Percentiles rank a stretch among this genome's conserved stretches.
These are phyloP conservation scores for Rotaria sp. DNA, from an alignment of 2,888 invertebrate species.

Conservation along the genomic window DNA sequence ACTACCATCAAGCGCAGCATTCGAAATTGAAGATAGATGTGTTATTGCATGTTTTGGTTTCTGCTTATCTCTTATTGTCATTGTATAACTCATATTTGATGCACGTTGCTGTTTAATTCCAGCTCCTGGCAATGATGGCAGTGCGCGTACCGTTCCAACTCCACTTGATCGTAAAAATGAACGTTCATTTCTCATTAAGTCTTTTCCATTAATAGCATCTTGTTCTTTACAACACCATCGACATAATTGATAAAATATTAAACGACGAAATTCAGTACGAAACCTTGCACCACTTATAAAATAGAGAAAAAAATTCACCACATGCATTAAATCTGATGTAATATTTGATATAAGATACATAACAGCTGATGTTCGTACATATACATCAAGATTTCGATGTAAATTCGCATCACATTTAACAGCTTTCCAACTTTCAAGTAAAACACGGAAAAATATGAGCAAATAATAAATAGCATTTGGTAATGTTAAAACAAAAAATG, in stretches of 20 bases:
- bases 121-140: background rate
- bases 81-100: background rate
- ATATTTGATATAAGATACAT: slow-evolving; percentile 9
- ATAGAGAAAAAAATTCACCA: slow-evolving; percentile 34
- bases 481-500: slow-evolving; percentile 15
- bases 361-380: slow-evolving; percentile 6
- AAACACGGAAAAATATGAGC: background rate
- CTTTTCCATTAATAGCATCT: background rate
- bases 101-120: background rate
- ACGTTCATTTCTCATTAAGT: background rate
- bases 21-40: background rate
- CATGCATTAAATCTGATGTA: slow-evolving; percentile 2
- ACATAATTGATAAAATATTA: background rate
- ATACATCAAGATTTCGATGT: background rate
- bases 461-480: slow-evolving; percentile 15
- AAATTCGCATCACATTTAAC: background rate
- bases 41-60: background rate
- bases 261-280: slow-evolving; percentile 35
- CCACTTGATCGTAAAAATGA: background rate
- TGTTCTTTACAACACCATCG: background rate
- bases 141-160: background rate
- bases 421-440: slow-evolving; percentile 18
- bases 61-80: background rate
- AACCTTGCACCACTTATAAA: slow-evolving; percentile 37
- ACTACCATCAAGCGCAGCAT: background rate